Evolutionary conservation across 2,888 invertebrate genomes (phyloP).

Genomic region (Epirrhoe tristata): DNA sequence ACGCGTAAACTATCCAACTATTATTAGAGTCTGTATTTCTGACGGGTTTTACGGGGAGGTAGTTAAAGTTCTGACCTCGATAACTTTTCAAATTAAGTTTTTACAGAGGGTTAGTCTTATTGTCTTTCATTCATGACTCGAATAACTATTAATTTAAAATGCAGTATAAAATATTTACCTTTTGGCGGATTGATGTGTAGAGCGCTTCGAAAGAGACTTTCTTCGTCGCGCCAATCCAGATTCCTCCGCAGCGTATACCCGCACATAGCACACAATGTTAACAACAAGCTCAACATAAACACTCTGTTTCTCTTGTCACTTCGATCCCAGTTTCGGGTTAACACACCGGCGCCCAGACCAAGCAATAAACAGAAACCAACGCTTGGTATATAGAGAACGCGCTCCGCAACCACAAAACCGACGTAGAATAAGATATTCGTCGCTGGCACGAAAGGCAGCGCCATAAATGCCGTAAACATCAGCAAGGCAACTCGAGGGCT

Average conservation of each 20-base stretch:
- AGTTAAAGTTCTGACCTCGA: slow-evolving; percentile 1
- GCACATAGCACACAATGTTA: slow-evolving; percentile 89
- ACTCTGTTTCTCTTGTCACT: slow-evolving; percentile 72
- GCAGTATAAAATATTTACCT: slow-evolving; percentile 86
- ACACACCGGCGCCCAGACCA: slow-evolving; percentile 88
- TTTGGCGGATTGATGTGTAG: slow-evolving; percentile 98
- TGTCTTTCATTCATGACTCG: not conserved
- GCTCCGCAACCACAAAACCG: slow-evolving; percentile 98
- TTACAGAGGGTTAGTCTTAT: not conserved
- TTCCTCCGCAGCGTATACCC: slow-evolving; percentile 93
- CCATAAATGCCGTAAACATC: slow-evolving; percentile 90
- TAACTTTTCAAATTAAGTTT: not conserved
- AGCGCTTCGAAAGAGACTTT: slow-evolving; percentile 96
- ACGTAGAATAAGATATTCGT: slow-evolving; percentile 99
- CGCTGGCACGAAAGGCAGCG: slow-evolving; percentile 97
- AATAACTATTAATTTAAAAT: not conserved
- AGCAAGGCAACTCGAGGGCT: slow-evolving; percentile 80
- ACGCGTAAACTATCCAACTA: slow-evolving; percentile 22
- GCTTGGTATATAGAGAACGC: slow-evolving; percentile 97
- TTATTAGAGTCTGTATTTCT: slow-evolving; percentile 39
- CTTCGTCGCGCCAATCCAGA: slow-evolving; percentile 96
- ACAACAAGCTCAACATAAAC: slow-evolving; percentile 78
- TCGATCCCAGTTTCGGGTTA: slow-evolving; percentile 76
- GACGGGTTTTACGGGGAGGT: slow-evolving; percentile 34
- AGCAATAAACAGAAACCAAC: slow-evolving; percentile 97